These are phyloP conservation scores for Pampus argenteus DNA, from an alignment of 2,797 vertebrate species.

Conservation along the genomic window DNA sequence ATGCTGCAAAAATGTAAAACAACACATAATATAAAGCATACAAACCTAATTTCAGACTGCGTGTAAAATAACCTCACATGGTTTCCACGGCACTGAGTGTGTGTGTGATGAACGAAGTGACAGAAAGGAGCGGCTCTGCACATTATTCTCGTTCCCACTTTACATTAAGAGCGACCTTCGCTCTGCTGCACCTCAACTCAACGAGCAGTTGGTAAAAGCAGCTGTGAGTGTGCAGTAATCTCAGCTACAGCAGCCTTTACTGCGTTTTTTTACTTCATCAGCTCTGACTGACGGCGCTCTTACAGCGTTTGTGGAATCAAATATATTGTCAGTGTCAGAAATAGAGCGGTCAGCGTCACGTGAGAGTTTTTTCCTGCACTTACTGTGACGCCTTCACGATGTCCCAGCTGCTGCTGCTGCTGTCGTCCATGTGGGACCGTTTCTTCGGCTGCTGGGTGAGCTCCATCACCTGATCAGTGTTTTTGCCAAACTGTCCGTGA, in stretches of 20 bases:
- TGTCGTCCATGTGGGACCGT: slow-evolving; percentile 86
- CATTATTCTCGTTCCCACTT: not conserved
- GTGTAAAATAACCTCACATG: not conserved
- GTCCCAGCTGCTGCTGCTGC: slow-evolving; percentile 91
- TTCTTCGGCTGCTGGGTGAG: slow-evolving; percentile 83
- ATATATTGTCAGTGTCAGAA: no score
- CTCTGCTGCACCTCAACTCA: slow-evolving; percentile 12
- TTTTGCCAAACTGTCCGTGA: slow-evolving; percentile 72
- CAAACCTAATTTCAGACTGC: not conserved
- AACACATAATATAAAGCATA: not conserved
- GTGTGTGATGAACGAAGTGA: not conserved
- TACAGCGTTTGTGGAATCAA: no score
- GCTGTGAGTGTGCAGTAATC: not conserved
- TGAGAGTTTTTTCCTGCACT: no score
- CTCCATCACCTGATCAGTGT: slow-evolving; percentile 69
- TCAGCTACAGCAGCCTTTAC: no score
- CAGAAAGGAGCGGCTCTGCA: not conserved
- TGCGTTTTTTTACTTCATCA: no score
- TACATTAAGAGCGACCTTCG: slow-evolving; percentile 39
- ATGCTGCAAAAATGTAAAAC: no score
- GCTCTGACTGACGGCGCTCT: no score
- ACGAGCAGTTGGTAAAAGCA: not conserved
- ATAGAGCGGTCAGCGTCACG: no score
- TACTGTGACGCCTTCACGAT: slow-evolving; percentile 97
- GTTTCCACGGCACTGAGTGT: not conserved